Conservation (phyloP, 2,113 vertebrate species). For the Lasiurus borealis region DNA sequence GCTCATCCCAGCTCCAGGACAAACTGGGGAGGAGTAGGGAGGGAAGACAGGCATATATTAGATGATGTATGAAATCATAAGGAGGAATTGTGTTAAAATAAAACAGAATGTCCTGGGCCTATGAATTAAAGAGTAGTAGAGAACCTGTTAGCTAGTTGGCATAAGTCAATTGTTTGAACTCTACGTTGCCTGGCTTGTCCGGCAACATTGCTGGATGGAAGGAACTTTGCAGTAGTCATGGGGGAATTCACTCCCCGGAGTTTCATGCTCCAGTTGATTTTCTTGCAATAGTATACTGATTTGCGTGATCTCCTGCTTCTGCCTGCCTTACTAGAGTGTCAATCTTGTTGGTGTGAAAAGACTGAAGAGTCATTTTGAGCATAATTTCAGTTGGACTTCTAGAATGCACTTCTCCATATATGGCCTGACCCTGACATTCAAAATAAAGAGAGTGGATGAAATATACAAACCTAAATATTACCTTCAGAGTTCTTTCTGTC, state of each 20-base stretch:
- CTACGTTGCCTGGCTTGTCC: neutral
- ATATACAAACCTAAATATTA: neutral
- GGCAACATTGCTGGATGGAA: neutral
- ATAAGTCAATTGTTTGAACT: neutral
- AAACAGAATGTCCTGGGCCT: neutral
- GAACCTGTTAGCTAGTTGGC: accelerated
- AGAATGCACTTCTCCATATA: neutral
- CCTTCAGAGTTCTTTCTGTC: neutral
- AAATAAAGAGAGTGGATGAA: neutral
- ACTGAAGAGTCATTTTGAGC: neutral
- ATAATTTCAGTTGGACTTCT: neutral
- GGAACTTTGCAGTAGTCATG: neutral
- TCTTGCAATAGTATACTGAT: neutral
- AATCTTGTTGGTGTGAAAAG: neutral
- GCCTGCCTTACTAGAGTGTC: neutral
- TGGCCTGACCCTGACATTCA: neutral
- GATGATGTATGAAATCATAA: neutral
- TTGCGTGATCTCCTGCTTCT: neutral
- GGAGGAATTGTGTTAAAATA: neutral
- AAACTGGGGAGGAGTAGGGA: neutral
- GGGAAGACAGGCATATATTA: too few relatives aligned
- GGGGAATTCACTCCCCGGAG: accelerated
- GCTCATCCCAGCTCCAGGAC: neutral
- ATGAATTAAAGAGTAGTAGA: neutral
- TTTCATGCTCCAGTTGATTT: neutral